Evolutionary conservation across 92 coral and sea anemone species (phyloP), one percentile per base, ranked within the genome.

Genomic region (Epizoanthus fatuus): DNA sequence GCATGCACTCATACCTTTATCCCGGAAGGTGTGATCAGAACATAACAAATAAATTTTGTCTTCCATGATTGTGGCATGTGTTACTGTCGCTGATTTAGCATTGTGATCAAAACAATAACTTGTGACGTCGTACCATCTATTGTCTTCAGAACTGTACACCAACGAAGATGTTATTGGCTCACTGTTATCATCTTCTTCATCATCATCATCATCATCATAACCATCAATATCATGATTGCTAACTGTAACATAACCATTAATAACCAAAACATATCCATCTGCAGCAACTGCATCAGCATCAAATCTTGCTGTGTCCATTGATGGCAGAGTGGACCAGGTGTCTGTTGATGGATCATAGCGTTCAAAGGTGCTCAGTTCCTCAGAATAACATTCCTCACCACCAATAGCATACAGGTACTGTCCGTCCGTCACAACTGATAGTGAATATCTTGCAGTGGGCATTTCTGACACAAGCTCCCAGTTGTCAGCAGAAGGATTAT

Each of bases 41-140:
- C 72, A 67, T 35, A 67, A 67, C 22, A 67, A 67, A 20, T 67
- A 67, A 13, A 67, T 38, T 35, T 67, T 45, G 52, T 67, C 72
- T 40, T 49, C 72, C 11, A 67, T 13, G 17, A 17, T 67, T 9
- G 35, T 67, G 15, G 25, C 72, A 10, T 49, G 4, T 14, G 22
- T 17, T 4, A 67, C 52, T 35, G 3, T 16, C 35, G 0, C 14
- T 67, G 47, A 45, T 3, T 32, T 67, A 35, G 39, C 72, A 11
- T 15, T 45, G 16, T 35, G 39, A 22, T 16, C 16, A 13, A 38
- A 14, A 39, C 72, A 45, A 13, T 67, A 9, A 12, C 15, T 22
- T 6, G 72, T 35, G 2, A 37, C 25, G 5, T 67, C 72, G 39
- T 67, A 67, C 72, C 72, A 67, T 12, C 7, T 14, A 10, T n/a